phyloP scores from a whole-genome alignment of 2,113 vertebrate genomes.

The Neolamprologus brichardi region DNA sequence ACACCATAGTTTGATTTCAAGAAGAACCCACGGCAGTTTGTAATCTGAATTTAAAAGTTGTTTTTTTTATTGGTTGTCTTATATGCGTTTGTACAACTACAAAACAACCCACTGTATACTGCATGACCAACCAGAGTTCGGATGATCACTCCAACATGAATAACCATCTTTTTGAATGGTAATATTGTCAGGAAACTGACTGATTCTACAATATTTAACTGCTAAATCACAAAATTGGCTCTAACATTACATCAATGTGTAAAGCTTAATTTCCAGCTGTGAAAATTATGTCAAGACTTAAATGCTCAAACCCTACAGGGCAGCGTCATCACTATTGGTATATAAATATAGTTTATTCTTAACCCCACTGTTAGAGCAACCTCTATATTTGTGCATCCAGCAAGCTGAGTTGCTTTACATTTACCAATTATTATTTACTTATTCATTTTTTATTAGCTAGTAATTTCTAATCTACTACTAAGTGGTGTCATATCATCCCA shows the following conservation, averaged over 20 bases:
- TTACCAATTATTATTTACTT: not conserved
- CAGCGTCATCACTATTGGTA: fast-evolving
- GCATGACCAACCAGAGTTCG: fast-evolving
- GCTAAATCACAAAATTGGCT: not conserved
- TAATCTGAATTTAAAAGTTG: fast-evolving
- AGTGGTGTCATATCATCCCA: not conserved
- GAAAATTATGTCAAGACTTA: not conserved
- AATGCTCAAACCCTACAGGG: not conserved
- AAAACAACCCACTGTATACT: not conserved
- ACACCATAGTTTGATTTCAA: not conserved
- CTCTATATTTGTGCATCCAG: not conserved
- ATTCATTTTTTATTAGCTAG: not conserved
- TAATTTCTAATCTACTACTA: not conserved
- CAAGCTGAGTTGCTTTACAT: not conserved
- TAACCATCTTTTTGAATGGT: fast-evolving
- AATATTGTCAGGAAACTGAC: not conserved
- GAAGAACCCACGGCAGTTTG: not conserved
- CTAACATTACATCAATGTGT: not conserved
- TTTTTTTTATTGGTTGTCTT: not conserved
- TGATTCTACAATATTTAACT: not conserved
- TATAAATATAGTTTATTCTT: not conserved
- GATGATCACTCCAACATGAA: fast-evolving
- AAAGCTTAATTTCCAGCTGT: not conserved
- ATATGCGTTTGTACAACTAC: not conserved
- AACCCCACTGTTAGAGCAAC: fast-evolving